Conservation (phyloP, 2,113 vertebrate species). For the Scortum barcoo region DNA sequence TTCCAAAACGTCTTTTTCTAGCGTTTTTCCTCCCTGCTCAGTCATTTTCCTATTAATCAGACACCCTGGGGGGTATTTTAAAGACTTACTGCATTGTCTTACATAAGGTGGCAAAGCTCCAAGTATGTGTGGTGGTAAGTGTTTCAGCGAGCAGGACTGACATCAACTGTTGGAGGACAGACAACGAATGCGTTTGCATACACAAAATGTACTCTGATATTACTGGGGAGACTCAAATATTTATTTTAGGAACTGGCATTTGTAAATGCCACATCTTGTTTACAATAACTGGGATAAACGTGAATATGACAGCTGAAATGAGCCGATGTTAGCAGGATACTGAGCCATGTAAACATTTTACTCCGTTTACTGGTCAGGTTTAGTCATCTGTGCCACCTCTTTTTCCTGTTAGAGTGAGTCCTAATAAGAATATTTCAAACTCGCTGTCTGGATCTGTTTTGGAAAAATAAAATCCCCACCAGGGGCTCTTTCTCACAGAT, state of each 20-base stretch:
- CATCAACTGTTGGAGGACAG: conserved; percentile 49
- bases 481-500: conserved; percentile 20
- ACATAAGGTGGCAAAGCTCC: conserved; percentile 45
- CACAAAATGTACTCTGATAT: conserved; percentile 33
- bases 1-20: conserved; percentile 28
- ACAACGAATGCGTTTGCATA: conserved; percentile 49
- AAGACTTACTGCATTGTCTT: conserved; percentile 42
- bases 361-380: conserved; percentile 46
- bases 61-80: conserved; percentile 11
- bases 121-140: conserved; percentile 42
- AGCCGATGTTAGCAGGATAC: conserved; percentile 34
- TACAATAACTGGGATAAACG: conserved; percentile 38
- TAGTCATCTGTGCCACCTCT: conserved; percentile 31
- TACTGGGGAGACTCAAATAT: conserved; percentile 52
- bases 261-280: conserved; percentile 44
- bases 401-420: not conserved
- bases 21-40: conserved; percentile 13
- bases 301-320: conserved; percentile 22
- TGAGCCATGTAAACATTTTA: conserved; percentile 43
- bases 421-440: conserved; percentile 6
- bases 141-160: conserved; percentile 41
- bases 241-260: conserved; percentile 50
- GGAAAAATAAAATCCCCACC: conserved; percentile 41
- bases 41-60: conserved; percentile 35
- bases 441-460: conserved; percentile 14